These are phyloP conservation scores for Hydroisotoma schaefferi DNA, from an alignment of 2,888 invertebrate genomes.

Conservation along the genomic window DNA sequence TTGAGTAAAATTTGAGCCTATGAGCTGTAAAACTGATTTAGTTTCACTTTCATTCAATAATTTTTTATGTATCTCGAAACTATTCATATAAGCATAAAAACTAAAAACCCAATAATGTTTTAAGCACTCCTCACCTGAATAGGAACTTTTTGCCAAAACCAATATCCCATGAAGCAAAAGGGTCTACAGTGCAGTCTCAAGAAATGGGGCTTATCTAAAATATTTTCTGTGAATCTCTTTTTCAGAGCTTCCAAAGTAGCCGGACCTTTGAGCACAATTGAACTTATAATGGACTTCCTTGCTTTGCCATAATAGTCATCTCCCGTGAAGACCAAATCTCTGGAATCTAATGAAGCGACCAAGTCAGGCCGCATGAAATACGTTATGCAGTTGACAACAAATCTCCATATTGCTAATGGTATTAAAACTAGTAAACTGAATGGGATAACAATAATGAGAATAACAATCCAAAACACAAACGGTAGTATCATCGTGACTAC, in stretches of 20 bases:
- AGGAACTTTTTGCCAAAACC: conserved; percentile 45
- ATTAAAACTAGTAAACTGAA: conserved; percentile 34
- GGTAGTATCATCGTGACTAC: conserved; percentile 46
- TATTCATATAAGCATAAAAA: too few species aligned
- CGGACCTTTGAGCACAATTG: conserved; percentile 34
- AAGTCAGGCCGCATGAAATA: conserved; percentile 29
- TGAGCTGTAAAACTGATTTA: too few species aligned
- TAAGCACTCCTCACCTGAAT: conserved; percentile 37
- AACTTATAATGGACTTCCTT: conserved; percentile 45
- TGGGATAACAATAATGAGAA: conserved; percentile 42
- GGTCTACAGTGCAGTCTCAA: conserved; percentile 44
- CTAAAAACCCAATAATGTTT: too few species aligned
- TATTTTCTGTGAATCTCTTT: conserved; percentile 30
- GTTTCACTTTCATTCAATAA: too few species aligned
- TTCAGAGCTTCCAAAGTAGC: conserved; percentile 34
- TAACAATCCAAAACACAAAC: conserved; percentile 45
- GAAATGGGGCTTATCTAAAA: conserved; percentile 41
- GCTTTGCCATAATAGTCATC: conserved; percentile 45
- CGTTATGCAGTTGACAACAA: conserved; percentile 40
- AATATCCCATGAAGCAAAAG: conserved; percentile 40
- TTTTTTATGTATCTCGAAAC: too few species aligned
- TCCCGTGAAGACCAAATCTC: conserved; percentile 46
- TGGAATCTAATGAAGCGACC: conserved; percentile 38
- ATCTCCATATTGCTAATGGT: conserved; percentile 39
- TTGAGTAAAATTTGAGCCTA: too few species aligned